Base-by-base conservation (phyloP, 37 sponge, comb jelly and placozoan genomes). In the Dysidea cf. avara region DNA sequence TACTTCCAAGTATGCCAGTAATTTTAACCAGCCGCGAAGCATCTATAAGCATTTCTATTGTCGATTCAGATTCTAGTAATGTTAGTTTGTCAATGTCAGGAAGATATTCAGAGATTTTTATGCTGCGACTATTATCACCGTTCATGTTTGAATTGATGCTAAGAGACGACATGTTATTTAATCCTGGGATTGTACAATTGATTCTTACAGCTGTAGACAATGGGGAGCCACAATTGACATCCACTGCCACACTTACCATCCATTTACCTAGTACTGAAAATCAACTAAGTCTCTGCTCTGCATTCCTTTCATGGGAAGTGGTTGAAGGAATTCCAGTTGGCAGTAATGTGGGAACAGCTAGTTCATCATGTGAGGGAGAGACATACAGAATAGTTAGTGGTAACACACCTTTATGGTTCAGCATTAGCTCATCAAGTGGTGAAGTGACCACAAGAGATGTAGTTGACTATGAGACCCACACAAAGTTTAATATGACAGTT, bases 251-350 rank as follows among this genome's bases (percentile, higher is more conserved):
- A 1, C 40, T 85, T 17, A 49, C 7, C 7, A 39, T 90, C 32
- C 36, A 49, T 18, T 43, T 90, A 33, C 32, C 25, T 1, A 71
- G 76, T 53, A 71, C 18, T 5, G 71, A 86, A 37, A 76, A 86
- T 24, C 56, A 53, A 18, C 87, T 81, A 3, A 22, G 53, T 16
- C 80, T 86, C 35, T 43, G 59, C 1, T 28, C 32, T 7, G 13
- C 53, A 25, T 24, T 1, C 0, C 53, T 79, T 34, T n/a, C 14
- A 14, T 53, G 64, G 12, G 26, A 18, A 7, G 82, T 81, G 1
- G 21, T 47, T 14, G 85, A 84, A 55, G 86, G 82, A 11, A 31
- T 29, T 59, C 77, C 82, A 22, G 53, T 64, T 58, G 82, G 77
- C 21, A 76, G 61, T 50, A 49, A 68, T 24, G 64, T 77, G 39